Evolutionary conservation across 2,888 invertebrate genomes (phyloP), one percentile per base, ranked within the genome.

Genomic region (Netelia fuscicornis): DNA sequence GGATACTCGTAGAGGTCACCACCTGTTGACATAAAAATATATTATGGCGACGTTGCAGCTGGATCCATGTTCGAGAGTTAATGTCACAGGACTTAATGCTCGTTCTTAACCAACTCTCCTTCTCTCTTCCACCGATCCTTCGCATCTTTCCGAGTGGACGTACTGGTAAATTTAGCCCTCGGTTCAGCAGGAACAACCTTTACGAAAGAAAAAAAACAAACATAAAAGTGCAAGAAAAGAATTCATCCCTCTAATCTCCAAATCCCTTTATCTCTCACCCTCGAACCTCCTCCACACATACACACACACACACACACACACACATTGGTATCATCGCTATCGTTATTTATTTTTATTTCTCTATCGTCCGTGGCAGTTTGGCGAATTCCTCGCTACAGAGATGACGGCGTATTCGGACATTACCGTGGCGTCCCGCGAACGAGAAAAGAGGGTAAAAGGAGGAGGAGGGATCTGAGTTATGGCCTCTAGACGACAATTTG

Each of bases 1-100:
- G 70, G 71, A 77, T 72, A 20, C 30, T 9, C 30, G 20, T 11
- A 68, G 25, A 78, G 25, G 77, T 68, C 68, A 37, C 75, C 20
- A 44, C 42, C 64, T 81, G 87, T 90, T 92, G 92, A 91, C 90
- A 92, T 92, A 92, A 92, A 91, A 92, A 92, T 92, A 91, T 89
- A 92, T 92, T 92, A 92, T 91, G 92, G 92, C 92, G 92, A 92
- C 91, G 92, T 92, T 92, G 91, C 90, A 84, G 84, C 87, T 89
- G 91, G 90, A 88, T 92, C 89, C 92, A 91, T 91, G 90, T 91
- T 88, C 58, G 30, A 48, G 88, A 90, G 90, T 91, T 91, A 91
- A 92, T 92, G 90, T 90, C 89, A 87, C 90, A 86, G 86, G 90
- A 30, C 0, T 30, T 30, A 30, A 30, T 89, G 89, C 89, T 89